Conservation (phyloP, 2,113 vertebrate genomes). For the Pycnonotus jocosus region DNA sequence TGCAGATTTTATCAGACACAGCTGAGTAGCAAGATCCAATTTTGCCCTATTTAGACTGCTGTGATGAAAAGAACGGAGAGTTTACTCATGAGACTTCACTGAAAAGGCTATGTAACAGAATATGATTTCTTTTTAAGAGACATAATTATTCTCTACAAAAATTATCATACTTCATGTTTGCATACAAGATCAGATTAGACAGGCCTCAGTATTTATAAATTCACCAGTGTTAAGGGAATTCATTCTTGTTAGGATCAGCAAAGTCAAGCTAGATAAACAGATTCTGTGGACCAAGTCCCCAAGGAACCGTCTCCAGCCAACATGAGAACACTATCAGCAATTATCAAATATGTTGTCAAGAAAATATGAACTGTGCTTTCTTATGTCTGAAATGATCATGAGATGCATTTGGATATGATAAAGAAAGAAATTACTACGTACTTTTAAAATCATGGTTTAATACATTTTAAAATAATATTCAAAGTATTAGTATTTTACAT, state of each 20-base stretch:
- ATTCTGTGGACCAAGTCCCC: conserved; percentile 62
- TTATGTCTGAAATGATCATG: conserved; percentile 38
- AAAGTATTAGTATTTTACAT: background rate
- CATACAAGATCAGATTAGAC: background rate
- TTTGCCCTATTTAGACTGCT: background rate
- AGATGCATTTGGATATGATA: conserved; percentile 65
- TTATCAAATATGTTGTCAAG: conserved; percentile 77
- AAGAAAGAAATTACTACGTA: conserved; percentile 19
- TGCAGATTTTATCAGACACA: background rate
- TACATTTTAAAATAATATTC: background rate
- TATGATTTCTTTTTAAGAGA: background rate
- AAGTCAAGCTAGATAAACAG: conserved; percentile 64
- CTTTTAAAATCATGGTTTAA: background rate
- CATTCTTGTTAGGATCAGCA: conserved; percentile 69
- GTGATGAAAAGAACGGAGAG: background rate
- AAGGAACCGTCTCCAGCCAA: conserved; percentile 28
- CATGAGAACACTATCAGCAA: conserved; percentile 62
- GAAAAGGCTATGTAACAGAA: background rate
- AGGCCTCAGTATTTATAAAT: conserved; percentile 1
- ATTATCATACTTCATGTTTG: background rate
- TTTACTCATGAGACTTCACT: background rate
- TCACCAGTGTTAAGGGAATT: conserved; percentile 59
- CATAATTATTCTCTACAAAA: background rate
- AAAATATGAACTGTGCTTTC: conserved; percentile 72
- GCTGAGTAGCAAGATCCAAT: background rate